Base-by-base conservation (phyloP, 2,888 invertebrate species). In the Ctenicera cuprea region DNA sequence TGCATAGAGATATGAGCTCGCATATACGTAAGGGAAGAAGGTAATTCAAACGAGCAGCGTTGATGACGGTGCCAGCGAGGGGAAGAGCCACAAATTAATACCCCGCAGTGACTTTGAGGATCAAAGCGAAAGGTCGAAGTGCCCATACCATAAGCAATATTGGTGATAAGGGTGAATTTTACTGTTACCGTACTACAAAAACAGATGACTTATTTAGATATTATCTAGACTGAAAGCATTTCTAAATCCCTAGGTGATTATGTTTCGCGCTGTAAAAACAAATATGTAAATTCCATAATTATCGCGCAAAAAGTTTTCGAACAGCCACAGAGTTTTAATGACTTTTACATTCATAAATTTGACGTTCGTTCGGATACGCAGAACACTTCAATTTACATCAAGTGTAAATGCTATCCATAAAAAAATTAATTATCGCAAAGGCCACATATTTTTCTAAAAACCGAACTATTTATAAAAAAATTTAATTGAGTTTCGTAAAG, bases 41-140 rank as follows among this genome's bases (percentile, higher is more conserved):
- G 57, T 57, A 67, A 67, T 67, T 67, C 57, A 59, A 57, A 57
- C 54, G 57, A 41, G 38, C 54, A 59, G 37, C 67, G 67, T 57
- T 20, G 63, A 45, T 67, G 67, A 67, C 67, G 30, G 22, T 43
- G 67, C 59, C 22, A 38, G 59, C 43, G 45, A 41, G 38, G 57
- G 67, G 67, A 48, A 45, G 18, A 45, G 48, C 43, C 22, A 30
- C 41, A 59, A 67, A 67, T 59, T 67, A 59, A 67, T 59, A 59
- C 57, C 45, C 57, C 67, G 30, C 57, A 43, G 26, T 59, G 43
- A 59, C 45, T 67, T 59, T 59, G 67, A 67, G 43, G 67, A 67
- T 66, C 67, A 57, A 67, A 59, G 57, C 67, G 38, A 37, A 59
- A 30, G 59, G 59, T 38, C 59, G 59, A 59, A 59, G 59, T 54